Conservation (phyloP, 2,113 vertebrate genomes). For the Sceloporus undulatus region DNA sequence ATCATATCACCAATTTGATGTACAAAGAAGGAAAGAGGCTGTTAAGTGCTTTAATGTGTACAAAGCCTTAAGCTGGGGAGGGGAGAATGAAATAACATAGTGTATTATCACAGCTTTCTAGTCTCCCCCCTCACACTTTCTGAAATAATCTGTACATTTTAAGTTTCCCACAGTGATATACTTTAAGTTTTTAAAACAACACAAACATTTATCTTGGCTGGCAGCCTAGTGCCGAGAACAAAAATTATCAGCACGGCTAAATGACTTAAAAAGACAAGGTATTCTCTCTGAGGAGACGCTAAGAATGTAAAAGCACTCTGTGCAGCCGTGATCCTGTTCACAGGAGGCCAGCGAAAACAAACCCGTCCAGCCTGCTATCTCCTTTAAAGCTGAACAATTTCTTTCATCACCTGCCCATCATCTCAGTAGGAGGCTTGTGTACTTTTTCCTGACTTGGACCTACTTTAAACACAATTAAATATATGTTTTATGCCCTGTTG, state of each 20-base stretch:
- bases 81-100: conserved; percentile 60
- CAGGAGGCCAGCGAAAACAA: conserved; percentile 64
- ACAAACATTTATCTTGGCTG: conserved; percentile 76
- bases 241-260: conserved; percentile 62
- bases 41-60: conserved; percentile 3
- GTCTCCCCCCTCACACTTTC: conserved; percentile 48
- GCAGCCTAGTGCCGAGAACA: conserved; percentile 67
- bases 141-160: conserved; percentile 77
- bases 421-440: conserved; percentile 30
- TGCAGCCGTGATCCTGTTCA: conserved; percentile 58
- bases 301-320: conserved; percentile 58
- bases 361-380: conserved; percentile 32
- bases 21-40: conserved; percentile 7
- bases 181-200: conserved; percentile 75
- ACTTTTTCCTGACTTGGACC: conserved; percentile 25
- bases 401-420: conserved; percentile 61
- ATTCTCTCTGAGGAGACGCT: conserved; percentile 56
- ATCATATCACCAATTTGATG: conserved; percentile 37
- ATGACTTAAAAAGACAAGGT: conserved; percentile 68
- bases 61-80: conserved; percentile 36
- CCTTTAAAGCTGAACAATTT: conserved; percentile 37
- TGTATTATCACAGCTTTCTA: conserved; percentile 61
- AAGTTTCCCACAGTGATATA: conserved; percentile 78
- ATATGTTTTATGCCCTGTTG: conserved; percentile 52
- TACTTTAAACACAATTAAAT: conserved; percentile 52